Evolutionary conservation across 1,140 invertebrate species (phyloP).

Genomic region (Papilio glaucus): DNA sequence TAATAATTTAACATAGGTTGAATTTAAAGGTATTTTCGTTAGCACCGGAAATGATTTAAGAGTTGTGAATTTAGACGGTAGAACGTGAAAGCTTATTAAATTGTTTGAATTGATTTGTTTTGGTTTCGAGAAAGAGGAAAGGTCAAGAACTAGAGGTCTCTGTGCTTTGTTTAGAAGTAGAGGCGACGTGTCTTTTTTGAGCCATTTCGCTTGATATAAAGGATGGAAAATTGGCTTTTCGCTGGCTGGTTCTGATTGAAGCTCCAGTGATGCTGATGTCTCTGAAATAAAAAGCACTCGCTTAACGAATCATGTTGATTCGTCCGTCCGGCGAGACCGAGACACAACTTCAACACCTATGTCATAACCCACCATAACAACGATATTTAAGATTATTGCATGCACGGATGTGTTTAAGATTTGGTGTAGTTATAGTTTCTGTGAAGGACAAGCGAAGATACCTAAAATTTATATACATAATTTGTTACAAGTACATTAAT

Average conservation of each 20-base stretch:
- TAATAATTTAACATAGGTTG: neutral
- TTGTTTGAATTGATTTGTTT: conserved; percentile 5
- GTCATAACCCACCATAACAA: too few relatives aligned
- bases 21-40: neutral
- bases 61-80: neutral
- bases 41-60: neutral
- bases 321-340: conserved; percentile 48
- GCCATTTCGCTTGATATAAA: conserved; percentile 21
- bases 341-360: conserved; percentile 23
- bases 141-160: conserved; percentile 39
- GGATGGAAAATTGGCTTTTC: conserved; percentile 7
- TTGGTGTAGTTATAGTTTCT: too few relatives aligned
- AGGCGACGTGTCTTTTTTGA: conserved; percentile 31
- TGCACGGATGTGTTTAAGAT: too few relatives aligned
- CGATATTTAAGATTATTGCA: too few relatives aligned
- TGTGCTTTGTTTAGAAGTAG: conserved; percentile 26
- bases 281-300: conserved; percentile 67
- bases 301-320: conserved; percentile 61
- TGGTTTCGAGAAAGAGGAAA: conserved; percentile 37
- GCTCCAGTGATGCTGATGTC: conserved; percentile 46
- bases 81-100: neutral
- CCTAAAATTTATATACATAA: too few relatives aligned
- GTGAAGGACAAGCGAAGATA: too few relatives aligned
- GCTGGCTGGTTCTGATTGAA: conserved; percentile 42
- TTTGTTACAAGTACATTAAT: too few relatives aligned